Base-by-base conservation (phyloP, 2,797 vertebrate genomes). In the Melanotaenia trifasciata region DNA sequence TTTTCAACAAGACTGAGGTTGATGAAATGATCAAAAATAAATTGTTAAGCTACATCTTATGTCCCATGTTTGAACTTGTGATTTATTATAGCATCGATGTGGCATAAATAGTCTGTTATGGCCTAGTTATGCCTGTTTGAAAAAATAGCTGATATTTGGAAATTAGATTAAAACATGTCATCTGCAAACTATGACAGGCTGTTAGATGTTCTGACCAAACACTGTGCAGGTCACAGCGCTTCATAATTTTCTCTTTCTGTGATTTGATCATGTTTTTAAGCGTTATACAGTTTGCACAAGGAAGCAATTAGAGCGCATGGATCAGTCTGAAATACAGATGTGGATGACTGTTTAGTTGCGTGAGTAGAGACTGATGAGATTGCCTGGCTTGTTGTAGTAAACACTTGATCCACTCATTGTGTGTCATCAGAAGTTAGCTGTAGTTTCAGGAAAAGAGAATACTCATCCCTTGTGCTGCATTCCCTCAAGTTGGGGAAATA, bases 221-320 rank as follows among this genome's bases (percentile, higher is more conserved):
- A 0, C 54, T 62, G 32, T 13, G 26, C 73, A 58, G 73, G 64
- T 64, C 66, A 43, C 35, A 13, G 54, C 40, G 54, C 64, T 11
- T 63, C 65, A 0, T 76, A 60, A 28, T 35, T 54, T 64, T 58
- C 28, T 78, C 7, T 57, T 64, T 63, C 50, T 50, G 20, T 45
- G 47, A 72, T 47, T 66, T 68, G 53, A 68, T 54, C 10, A 16
- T 45, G 58, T 58, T 64, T 78, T 74, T 20, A 45, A 35, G 43
- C 47, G 53, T 72, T 71, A 71, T 24, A 13, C 28, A 57, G 13
- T 57, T 57, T 62, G 65, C 76, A 80, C 4, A 57, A 78, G 85
- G 83, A 91, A 84, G 74, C 87, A 59, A 86, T 88, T 86, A 84
- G 65, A 75, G 75, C 43, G 72, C 51, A 70, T 83, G 83, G 85